Conservation (phyloP, 2,113 vertebrate genomes). For the Ifrita kowaldi region DNA sequence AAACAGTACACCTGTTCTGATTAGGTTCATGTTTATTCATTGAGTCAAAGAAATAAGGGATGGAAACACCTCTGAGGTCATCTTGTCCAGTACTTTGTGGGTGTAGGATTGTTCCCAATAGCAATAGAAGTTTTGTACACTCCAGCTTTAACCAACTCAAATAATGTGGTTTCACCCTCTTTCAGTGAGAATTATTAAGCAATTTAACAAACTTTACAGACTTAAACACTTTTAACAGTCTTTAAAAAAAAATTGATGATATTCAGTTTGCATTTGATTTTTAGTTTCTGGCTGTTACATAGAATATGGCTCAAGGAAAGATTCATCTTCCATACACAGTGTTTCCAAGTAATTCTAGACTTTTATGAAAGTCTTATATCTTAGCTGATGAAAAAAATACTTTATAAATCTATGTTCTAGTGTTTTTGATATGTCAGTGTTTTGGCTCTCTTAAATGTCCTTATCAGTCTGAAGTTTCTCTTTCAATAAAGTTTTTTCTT, state of each 20-base stretch:
- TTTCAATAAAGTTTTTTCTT: background rate
- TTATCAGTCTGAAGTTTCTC: background rate
- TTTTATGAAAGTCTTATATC: background rate
- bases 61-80: background rate
- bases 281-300: background rate
- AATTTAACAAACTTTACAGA: background rate
- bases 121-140: background rate
- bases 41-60: background rate
- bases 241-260: background rate
- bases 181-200: background rate
- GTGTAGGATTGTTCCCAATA: background rate
- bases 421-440: background rate
- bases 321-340: background rate
- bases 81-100: background rate
- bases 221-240: background rate
- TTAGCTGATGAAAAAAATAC: background rate
- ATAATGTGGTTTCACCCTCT: background rate
- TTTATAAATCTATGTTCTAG: background rate
- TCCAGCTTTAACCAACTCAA: background rate
- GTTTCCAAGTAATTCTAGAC: background rate
- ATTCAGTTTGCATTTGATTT: background rate
- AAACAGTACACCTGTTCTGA: constrained; percentile 25
- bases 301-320: background rate
- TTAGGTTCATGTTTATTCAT: constrained; percentile 51
- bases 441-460: background rate